These are phyloP conservation scores for Dexiosoma caninum DNA, from an alignment of 2,888 invertebrate species.

Conservation along the genomic window DNA sequence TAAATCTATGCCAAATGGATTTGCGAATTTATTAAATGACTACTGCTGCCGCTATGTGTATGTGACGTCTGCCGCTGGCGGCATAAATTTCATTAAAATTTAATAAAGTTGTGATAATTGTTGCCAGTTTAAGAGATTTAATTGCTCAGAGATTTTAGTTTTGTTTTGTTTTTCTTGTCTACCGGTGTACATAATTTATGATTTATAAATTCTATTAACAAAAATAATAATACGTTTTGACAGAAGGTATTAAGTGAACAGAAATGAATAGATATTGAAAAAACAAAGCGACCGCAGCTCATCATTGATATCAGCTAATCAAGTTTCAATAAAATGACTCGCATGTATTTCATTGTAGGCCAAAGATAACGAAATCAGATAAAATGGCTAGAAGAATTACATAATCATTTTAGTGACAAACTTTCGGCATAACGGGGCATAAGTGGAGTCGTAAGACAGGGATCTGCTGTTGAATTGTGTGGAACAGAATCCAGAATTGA, in stretches of 20 bases:
- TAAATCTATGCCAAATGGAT: constrained; percentile 23
- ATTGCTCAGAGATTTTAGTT: constrained; percentile 35
- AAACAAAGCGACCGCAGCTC: not conserved
- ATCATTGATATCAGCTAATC: constrained; percentile 10
- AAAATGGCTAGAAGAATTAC: not conserved
- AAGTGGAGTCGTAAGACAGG: no score
- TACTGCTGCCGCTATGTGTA: not conserved
- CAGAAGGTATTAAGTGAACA: constrained; percentile 25
- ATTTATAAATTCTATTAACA: no score
- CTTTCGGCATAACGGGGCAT: no score
- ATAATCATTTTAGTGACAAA: not conserved
- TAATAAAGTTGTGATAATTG: not conserved
- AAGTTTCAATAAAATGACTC: constrained; percentile 12
- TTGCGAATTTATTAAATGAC: constrained; percentile 24
- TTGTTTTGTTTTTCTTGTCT: constrained; percentile 2
- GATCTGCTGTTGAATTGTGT: no score
- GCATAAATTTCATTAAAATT: not conserved
- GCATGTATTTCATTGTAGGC: not conserved
- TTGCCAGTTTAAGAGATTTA: constrained; percentile 38
- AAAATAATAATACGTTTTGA: constrained; percentile 9
- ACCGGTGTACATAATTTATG: not conserved
- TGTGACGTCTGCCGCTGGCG: not conserved
- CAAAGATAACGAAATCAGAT: not conserved
- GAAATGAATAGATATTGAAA: not conserved
- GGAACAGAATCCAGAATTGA: no score